A percentile compares a stretch with the other conserved stretches of the same genome.
Conservation (phyloP, 2,113 vertebrate species). For the Hucho hucho region DNA sequence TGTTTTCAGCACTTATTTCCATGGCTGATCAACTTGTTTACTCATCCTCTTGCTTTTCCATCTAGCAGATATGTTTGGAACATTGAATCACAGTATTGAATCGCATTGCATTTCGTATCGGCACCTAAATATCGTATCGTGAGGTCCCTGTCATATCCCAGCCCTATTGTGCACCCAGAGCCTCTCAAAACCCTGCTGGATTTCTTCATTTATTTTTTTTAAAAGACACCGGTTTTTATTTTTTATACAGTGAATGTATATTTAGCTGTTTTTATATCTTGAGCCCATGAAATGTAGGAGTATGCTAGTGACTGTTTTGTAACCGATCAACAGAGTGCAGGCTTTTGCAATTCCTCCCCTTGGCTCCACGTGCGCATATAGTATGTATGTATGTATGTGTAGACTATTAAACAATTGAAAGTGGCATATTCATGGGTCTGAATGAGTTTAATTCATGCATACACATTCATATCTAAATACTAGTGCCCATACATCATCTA, state of each 20-base stretch:
- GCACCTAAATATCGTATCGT: too few relatives aligned
- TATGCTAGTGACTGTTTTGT: neutral
- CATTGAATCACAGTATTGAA: too few relatives aligned
- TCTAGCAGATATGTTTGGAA: too few relatives aligned
- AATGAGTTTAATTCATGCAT: constrained; percentile 17
- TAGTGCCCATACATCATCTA: neutral
- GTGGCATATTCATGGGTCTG: neutral
- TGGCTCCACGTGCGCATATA: neutral
- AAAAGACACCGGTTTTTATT: constrained; percentile 10
- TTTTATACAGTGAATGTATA: too few relatives aligned
- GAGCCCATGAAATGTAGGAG: neutral
- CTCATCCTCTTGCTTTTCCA: too few relatives aligned
- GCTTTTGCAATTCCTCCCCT: neutral
- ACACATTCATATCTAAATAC: neutral
- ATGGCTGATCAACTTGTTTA: too few relatives aligned
- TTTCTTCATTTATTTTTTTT: neutral
- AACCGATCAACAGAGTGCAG: neutral
- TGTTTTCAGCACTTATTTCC: too few relatives aligned
- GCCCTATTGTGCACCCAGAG: too few relatives aligned
- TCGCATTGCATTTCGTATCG: too few relatives aligned
- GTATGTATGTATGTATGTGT: neutral
- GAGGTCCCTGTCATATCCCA: too few relatives aligned
- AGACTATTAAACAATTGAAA: neutral
- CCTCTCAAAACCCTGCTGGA: neutral
- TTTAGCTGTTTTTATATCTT: neutral